Percentiles rank a stretch among this genome's conserved stretches.
These are phyloP conservation scores for Acromyrmex heyeri DNA, from an alignment of 1,140 invertebrate genomes.

Conservation along the genomic window DNA sequence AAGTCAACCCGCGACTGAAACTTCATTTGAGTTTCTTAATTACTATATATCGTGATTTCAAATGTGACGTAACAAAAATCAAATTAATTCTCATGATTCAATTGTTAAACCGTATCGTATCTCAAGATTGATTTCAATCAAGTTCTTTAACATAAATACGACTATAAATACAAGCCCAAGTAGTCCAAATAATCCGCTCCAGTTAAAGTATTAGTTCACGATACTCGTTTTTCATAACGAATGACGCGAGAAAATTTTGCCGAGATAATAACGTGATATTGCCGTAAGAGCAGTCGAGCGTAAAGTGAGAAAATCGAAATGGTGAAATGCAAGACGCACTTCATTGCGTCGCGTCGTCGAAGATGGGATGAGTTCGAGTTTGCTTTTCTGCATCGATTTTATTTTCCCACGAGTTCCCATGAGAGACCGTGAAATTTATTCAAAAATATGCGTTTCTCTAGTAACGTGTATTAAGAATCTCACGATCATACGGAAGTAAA, in stretches of 20 bases:
- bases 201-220: conserved; percentile 12
- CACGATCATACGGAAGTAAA: background rate
- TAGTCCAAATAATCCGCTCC: conserved; percentile 10
- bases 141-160: background rate
- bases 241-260: background rate
- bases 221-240: background rate
- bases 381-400: background rate
- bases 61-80: background rate
- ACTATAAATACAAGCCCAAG: background rate
- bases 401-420: conserved; percentile 22
- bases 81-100: no score
- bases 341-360: conserved; percentile 2
- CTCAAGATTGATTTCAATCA: background rate
- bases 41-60: background rate
- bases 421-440: conserved; percentile 60
- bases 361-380: background rate
- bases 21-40: background rate
- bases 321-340: conserved; percentile 24
- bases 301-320: conserved; percentile 39
- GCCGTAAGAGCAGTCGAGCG: conserved; percentile 21
- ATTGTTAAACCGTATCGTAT: background rate
- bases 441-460: background rate
- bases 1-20: background rate
- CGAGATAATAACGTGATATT: conserved; percentile 16
- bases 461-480: conserved; percentile 13